Evolutionary conservation across 2,888 invertebrate species (phyloP).

Genomic region (Hipparchia semele): DNA sequence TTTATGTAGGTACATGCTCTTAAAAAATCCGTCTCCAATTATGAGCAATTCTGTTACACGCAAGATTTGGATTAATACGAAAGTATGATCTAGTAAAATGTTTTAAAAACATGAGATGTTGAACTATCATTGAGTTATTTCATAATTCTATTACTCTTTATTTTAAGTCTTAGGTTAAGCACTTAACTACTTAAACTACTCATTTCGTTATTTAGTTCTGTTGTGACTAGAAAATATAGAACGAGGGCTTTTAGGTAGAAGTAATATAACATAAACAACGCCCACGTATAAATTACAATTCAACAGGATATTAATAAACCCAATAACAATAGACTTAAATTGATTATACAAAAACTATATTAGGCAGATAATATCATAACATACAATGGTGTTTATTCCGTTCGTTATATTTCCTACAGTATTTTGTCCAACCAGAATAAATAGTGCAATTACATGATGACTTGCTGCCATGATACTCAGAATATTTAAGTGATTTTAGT

Average conservation of each 20-base stretch:
- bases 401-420: slow-evolving; percentile 20
- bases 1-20: not conserved
- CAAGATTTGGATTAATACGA: not conserved
- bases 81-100: not conserved
- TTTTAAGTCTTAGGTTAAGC: not conserved
- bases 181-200: not conserved
- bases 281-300: not conserved
- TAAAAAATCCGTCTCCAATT: not conserved
- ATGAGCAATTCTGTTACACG: no score
- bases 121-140: not conserved
- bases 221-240: not conserved
- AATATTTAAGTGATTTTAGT: slow-evolving; percentile 30
- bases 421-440: slow-evolving; percentile 5
- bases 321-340: not conserved
- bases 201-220: slow-evolving; percentile 1
- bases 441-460: slow-evolving; percentile 4
- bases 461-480: slow-evolving; percentile 9
- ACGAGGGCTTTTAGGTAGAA: not conserved
- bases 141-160: not conserved
- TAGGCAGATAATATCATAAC: not conserved
- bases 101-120: not conserved
- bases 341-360: slow-evolving; percentile 11
- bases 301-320: not conserved
- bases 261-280: not conserved
- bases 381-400: not conserved